Conservation (phyloP, 2,113 vertebrate genomes). For the Acrocephalus kingi region DNA sequence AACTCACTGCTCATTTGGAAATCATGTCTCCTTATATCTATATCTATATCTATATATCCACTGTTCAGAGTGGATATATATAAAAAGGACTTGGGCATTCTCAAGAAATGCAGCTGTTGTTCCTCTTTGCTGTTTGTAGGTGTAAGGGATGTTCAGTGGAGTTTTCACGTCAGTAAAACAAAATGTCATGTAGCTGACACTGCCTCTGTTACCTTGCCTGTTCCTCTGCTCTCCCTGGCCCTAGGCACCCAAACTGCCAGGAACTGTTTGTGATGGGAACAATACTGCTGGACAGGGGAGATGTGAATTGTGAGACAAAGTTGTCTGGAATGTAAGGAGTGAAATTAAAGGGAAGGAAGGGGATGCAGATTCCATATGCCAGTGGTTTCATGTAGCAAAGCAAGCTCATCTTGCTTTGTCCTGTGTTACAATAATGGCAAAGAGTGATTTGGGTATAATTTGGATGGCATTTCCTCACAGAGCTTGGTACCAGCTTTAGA, state of each 20-base stretch:
- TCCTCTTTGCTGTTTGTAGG: background rate
- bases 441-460: background rate
- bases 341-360: background rate
- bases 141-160: background rate
- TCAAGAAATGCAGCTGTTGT: background rate
- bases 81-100: background rate
- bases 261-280: background rate
- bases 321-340: background rate
- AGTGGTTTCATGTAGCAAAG: background rate
- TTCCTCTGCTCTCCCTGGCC: background rate
- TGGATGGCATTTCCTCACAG: background rate
- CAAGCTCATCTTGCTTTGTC: background rate
- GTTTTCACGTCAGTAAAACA: background rate
- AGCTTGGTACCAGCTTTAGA: background rate
- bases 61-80: background rate
- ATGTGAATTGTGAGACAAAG: background rate
- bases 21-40: background rate
- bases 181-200: background rate
- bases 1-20: background rate
- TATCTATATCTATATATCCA: background rate
- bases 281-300: background rate
- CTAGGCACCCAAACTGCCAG: background rate
- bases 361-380: background rate
- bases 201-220: background rate
- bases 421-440: background rate